A percentile compares a stretch with the other conserved stretches of the same genome.
These are phyloP conservation scores for Rhinopithecus roxellana DNA, from an alignment of 2,113 vertebrate species.

Conservation along the genomic window DNA sequence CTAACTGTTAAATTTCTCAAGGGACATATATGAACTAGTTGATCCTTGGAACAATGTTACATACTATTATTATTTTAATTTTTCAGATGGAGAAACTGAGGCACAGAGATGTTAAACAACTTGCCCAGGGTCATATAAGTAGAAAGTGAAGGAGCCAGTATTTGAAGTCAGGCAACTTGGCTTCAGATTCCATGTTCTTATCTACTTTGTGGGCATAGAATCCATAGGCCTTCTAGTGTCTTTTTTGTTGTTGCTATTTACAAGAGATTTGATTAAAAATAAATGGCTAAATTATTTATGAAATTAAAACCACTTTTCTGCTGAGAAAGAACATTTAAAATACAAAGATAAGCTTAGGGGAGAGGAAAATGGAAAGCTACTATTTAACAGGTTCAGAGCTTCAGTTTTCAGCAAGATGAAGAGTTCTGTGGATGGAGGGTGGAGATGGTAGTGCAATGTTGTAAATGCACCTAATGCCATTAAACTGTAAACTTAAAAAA, in stretches of 20 bases:
- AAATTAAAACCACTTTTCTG: constrained; percentile 42
- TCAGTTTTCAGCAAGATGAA: constrained; percentile 12
- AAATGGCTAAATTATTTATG: neutral
- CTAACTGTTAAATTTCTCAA: constrained; percentile 26
- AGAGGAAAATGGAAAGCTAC: neutral
- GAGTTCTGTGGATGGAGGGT: neutral
- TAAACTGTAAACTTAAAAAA: neutral
- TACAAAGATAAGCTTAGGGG: neutral
- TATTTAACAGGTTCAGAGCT: neutral
- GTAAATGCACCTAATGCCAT: neutral
- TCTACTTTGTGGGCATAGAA: neutral
- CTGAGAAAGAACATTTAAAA: constrained; percentile 41
- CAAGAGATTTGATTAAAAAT: constrained; percentile 12
- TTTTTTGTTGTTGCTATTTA: neutral
- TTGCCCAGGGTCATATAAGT: neutral
- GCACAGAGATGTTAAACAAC: constrained; percentile 8
- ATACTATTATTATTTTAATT: constrained; percentile 2
- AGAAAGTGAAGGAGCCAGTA: neutral
- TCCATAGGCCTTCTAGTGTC: neutral
- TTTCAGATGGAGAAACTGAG: neutral
- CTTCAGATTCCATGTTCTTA: neutral
- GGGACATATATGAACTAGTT: neutral
- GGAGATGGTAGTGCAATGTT: neutral
- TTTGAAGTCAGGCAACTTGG: constrained; percentile 12
- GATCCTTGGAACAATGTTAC: neutral